Base-by-base conservation (phyloP, 2,888 invertebrate species). In the Chymomyza procnemis region DNA sequence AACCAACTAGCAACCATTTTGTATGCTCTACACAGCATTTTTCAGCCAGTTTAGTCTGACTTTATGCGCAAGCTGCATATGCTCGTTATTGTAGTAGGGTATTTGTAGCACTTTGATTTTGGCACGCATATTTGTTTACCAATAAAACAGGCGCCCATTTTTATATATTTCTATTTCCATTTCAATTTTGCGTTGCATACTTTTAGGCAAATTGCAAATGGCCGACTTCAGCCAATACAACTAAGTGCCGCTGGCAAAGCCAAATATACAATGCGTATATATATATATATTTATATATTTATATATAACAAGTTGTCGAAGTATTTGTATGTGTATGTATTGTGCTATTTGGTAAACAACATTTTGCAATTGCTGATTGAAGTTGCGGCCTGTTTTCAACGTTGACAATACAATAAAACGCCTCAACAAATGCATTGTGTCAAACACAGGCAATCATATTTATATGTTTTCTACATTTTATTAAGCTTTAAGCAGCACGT, bases 101-200 rank as follows among this genome's bases (percentile, higher is more conserved):
- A 18, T 4, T 54, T 21, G 14, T 9, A 54, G 21, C 14, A 21
- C 18, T 54, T 19, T 21, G 21, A 59, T 21, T 64, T 79, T 85
- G 80, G 74, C 80, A 73, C 73, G 70, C 73, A 80, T 69, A 76
- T 82, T 76, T 81, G 74, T 83, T 85, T 81, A 80, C 85, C 67
- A 71, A 59, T 73, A 61, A 41, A 41, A 12, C 12, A 54, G 60
- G 19, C 60, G 30, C 18, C n/a, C 54, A 73, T 69, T 54, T 50
- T 16, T 47, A 47, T 47, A 16, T n/a, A 16, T 47, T 50, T 50
- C 50, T 59, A 60, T 48, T 71, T 74, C 64, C 69, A 69, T 67
- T 61, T 69, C 69, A 68, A 80, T 80, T 85, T 72, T 73, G 16
- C 19, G 8, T 18, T 50, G 16, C 6, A 74, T 69, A 80, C 80